phyloP scores from a whole-genome alignment of 2,888 invertebrate genomes.

The Lagria hirta region DNA sequence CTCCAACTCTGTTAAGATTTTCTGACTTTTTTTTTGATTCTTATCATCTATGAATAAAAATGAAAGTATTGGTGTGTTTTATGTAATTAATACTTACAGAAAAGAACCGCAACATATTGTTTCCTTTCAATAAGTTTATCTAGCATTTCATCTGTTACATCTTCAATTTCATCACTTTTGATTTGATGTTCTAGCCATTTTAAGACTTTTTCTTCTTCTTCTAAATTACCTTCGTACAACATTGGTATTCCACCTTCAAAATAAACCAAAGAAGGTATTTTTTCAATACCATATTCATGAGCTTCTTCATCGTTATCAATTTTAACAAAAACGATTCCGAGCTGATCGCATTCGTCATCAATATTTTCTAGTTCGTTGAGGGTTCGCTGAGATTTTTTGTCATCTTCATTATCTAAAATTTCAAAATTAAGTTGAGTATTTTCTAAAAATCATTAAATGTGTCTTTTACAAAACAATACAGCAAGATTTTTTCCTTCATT shows the following conservation, averaged over 20 bases:
- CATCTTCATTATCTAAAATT: conserved; percentile 81
- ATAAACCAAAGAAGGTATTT: conserved; percentile 82
- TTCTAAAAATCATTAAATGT: too few relatives aligned
- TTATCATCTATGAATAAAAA: conserved; percentile 72
- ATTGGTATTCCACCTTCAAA: conserved; percentile 75
- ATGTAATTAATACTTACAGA: conserved; percentile 73
- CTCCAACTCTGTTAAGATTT: conserved; percentile 79
- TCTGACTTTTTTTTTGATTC: conserved; percentile 87
- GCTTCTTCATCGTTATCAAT: conserved; percentile 90
- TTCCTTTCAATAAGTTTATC: conserved; percentile 86
- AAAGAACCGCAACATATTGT: conserved; percentile 85
- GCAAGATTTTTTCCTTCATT: conserved; percentile 87
- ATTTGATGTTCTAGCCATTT: conserved; percentile 84
- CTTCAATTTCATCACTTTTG: conserved; percentile 89
- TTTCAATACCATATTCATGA: conserved; percentile 87
- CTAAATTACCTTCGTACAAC: conserved; percentile 79
- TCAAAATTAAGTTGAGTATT: conserved; percentile 7
- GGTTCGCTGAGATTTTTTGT: conserved; percentile 81
- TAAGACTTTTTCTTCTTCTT: conserved; percentile 85
- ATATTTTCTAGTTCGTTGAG: conserved; percentile 89
- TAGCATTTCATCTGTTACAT: conserved; percentile 92
- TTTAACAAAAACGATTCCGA: conserved; percentile 89
- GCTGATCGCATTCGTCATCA: conserved; percentile 87
- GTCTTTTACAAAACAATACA: conserved; percentile 90
- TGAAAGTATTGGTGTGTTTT: conserved; percentile 8